Base-by-base conservation (phyloP, 2,797 vertebrate genomes). In the Myotis daubentonii region DNA sequence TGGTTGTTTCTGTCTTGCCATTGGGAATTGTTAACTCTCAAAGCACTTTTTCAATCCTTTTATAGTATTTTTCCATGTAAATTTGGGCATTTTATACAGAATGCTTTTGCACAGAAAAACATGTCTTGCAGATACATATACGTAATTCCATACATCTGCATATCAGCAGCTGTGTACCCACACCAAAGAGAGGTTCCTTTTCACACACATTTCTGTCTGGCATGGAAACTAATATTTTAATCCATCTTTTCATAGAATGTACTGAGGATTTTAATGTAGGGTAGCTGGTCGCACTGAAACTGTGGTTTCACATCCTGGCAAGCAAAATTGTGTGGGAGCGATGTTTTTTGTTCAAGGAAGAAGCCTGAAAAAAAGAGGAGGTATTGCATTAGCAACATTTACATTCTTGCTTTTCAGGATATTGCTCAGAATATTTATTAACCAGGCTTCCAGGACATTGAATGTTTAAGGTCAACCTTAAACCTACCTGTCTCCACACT, bases 211-310 rank as follows among this genome's bases (percentile, higher is more conserved):
- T 97, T 96, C 85, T 91, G 85, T 86, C n/a, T 72, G 76, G n/a
- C 55, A 30, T 65, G 74, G 87, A 95, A 96, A 91, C 94, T 91
- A 94, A 95, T 85, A 91, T 89, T 91, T 95, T 96, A 96, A 96
- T 96, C 94, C 82, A 82, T 81, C 80, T 79, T 94, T 96, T 94
- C 82, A 89, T 92, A 96, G 86, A 96, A 71, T 91, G 66, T 83
- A 23, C 62, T 70, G 72, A 89, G 89, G 87, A 81, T 94, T 85
- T 55, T 87, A 94, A 68, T 81, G 41, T 49, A 51, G 66, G 28
- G 49, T 96, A 53, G 38, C 75, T 33, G 28, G 15, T 87, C 33
- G 71, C 41, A 72, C 23, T 87, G 90, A 74, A 91, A 68, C 80
- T 66, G 22, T 83, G 90, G 22, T 93, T 10, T 89, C 4, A 9